Conservation (phyloP, 2,113 vertebrate species). For the Oophaga pumilio region DNA sequence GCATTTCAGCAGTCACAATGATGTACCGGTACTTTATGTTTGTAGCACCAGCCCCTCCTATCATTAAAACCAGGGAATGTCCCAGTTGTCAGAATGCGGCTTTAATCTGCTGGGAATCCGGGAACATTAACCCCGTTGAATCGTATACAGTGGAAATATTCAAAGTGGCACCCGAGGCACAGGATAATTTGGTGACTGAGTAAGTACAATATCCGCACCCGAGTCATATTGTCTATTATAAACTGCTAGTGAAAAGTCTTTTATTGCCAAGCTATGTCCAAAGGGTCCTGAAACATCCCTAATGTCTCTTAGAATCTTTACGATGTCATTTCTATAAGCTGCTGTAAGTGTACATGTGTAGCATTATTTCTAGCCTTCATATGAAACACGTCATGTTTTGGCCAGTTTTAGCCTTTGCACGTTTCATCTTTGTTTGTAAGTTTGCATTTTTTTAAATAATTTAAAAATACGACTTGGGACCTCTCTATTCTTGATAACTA, state of each 20-base stretch:
- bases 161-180: constrained; percentile 65
- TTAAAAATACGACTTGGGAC: too few species aligned
- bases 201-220: constrained; percentile 63
- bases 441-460: too few species aligned
- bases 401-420: too few species aligned
- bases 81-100: constrained; percentile 83
- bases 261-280: background rate
- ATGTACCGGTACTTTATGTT: background rate
- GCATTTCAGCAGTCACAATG: background rate
- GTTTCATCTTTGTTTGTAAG: too few species aligned
- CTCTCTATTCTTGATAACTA: too few species aligned
- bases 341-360: too few species aligned
- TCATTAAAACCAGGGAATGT: constrained; percentile 74
- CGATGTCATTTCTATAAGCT: background rate
- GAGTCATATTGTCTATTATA: background rate
- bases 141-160: constrained; percentile 89
- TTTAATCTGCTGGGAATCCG: constrained; percentile 88
- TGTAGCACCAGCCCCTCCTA: constrained; percentile 85
- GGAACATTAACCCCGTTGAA: constrained; percentile 88
- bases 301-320: background rate
- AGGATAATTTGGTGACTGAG: constrained; percentile 66
- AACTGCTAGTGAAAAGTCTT: background rate
- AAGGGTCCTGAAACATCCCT: background rate
- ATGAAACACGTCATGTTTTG: too few species aligned
- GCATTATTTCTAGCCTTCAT: too few species aligned